Percentiles rank a stretch among this genome's conserved stretches.
Evolutionary conservation across 2,113 vertebrate species (phyloP).

Genomic region (Boulengeromyrus knoepffleri): DNA sequence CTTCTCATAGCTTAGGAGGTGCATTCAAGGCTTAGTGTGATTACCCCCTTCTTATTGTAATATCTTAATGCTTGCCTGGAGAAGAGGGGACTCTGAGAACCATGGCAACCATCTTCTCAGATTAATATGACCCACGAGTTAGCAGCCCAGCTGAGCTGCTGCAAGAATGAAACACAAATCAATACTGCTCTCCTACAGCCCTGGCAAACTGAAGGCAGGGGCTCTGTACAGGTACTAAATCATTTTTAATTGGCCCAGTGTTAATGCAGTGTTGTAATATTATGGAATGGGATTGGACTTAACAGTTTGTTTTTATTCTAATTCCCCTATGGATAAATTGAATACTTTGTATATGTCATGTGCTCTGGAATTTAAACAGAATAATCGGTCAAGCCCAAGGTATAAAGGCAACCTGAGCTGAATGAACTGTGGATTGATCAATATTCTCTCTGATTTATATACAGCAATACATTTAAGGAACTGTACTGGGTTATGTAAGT

Average conservation of each 20-base stretch:
- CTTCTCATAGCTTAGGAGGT: neutral
- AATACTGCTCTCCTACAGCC: constrained; percentile 36
- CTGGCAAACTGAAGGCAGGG: constrained; percentile 20
- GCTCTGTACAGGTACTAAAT: constrained; percentile 24
- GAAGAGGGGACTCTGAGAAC: constrained; percentile 1
- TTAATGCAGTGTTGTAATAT: neutral
- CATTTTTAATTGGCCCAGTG: neutral
- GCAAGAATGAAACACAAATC: constrained; percentile 30
- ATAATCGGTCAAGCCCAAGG: neutral
- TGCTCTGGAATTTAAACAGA: neutral
- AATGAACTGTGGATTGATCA: neutral
- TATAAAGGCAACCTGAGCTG: neutral
- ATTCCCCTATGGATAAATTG: neutral
- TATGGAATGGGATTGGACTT: neutral
- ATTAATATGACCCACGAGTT: constrained; percentile 30
- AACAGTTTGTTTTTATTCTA: neutral
- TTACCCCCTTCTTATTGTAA: neutral
- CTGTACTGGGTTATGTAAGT: neutral
- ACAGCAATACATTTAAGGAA: neutral
- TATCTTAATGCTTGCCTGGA: neutral
- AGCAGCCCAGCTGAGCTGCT: constrained; percentile 12
- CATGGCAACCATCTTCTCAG: constrained; percentile 31
- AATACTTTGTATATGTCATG: neutral
- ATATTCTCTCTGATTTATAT: neutral
- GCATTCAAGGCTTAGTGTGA: neutral